Conservation (phyloP, 2,888 invertebrate species). For the Agrochola circellaris region DNA sequence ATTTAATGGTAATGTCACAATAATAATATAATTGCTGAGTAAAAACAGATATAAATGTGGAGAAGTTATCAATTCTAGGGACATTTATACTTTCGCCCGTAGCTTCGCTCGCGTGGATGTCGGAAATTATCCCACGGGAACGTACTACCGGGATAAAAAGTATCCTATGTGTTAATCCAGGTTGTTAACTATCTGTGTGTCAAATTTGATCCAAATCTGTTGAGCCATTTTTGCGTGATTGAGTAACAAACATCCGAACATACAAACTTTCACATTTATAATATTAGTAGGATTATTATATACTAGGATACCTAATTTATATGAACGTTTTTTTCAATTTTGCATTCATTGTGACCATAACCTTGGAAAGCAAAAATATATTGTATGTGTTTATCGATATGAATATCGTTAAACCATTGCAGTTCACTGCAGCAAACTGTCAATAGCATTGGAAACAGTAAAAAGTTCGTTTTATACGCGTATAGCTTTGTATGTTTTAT, state of each 20-base stretch:
- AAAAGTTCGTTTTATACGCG: not conserved
- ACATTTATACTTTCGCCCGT: not conserved
- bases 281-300: too few species aligned
- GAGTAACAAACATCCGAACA: too few species aligned
- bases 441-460: not conserved
- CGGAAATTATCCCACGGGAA: too few species aligned
- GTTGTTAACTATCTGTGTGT: too few species aligned
- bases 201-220: too few species aligned
- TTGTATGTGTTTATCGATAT: not conserved
- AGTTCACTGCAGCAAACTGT: not conserved
- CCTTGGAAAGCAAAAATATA: not conserved
- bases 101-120: too few species aligned
- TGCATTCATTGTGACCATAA: not conserved
- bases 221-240: too few species aligned
- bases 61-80: not conserved
- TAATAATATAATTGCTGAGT: not conserved
- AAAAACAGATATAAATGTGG: not conserved
- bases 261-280: too few species aligned
- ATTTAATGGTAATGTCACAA: constrained; percentile 5
- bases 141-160: too few species aligned
- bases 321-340: not conserved
- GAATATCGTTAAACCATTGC: not conserved
- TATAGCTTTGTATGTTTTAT: not conserved
- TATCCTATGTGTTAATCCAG: too few species aligned
- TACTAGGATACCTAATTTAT: too few species aligned